Evolutionary conservation across 2,113 vertebrate species (phyloP), one percentile per base, ranked within the genome.

Genomic region (Archilochus colubris): DNA sequence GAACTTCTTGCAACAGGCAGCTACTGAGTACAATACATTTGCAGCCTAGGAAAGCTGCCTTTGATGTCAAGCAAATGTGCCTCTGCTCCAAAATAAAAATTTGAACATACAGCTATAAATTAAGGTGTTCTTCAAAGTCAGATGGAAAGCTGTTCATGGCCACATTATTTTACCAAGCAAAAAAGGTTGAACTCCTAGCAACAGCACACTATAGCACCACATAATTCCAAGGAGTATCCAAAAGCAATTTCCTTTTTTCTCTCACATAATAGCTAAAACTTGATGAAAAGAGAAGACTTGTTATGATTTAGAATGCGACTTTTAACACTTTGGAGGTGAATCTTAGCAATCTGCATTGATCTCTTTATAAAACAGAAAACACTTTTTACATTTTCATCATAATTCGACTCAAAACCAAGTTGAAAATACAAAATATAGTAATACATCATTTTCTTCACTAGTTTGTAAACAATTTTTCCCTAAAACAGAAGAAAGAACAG

Each of bases 231-330:
- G 48, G 63, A 81, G 72, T 73, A 96, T 74, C 57, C 93, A 82
- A 96, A 97, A 97, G 88, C 57, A 97, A 96, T 95, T 91, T 96
- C 83, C 57, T 89, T 90, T 83, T 88, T 81, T 91, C 14, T 72
- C 36, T 59, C 51, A 81, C 30, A 43, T 62, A 77, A 85, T 76
- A 95, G 73, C 43, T 93, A 88, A 95, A 94, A 90, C 75, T 89
- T 90, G 31, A 94, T 73, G 79, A 86, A 89, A 96, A 96, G 31
- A 80, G 14, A 92, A 91, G 57, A 94, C 54, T 92, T 80, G 48
- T 74, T 77, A 66, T 77, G 85, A 96, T 97, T 95, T 95, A 96
- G 82, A 96, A 91, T 69, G 48, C 7, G 21, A 85, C 75, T 96
- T 96, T 69, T 81, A 97, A 69, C 22, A 82, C n/a, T 89, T 89